Evolutionary conservation across 2,113 vertebrate species (phyloP), one percentile per base, ranked within the genome.

Genomic region (Phyllostomus discolor): DNA sequence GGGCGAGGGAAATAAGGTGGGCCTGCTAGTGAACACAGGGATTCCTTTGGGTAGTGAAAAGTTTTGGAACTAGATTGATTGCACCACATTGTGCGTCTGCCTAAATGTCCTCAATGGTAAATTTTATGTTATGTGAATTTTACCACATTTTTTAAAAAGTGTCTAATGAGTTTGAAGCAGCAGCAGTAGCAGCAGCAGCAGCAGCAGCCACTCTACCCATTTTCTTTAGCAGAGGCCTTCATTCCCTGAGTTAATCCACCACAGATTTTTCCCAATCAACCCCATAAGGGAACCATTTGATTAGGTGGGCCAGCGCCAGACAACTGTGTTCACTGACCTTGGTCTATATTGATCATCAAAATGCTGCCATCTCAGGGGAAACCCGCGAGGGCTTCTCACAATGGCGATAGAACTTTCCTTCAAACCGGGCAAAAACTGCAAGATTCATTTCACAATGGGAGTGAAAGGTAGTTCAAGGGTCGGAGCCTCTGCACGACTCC

Each of bases 191-290:
- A 16, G 48, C 19, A n/a, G 75, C 48, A n/a, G 43, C 28, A 16
- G 72, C 5, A 12, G 70, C 41, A 11, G 38, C 15, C 5, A 38
- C 85, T 5, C 10, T 81, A 62, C 59, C 31, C 12, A 66, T 80
- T 15, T 28, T 82, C 64, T 87, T 62, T 73, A 87, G 89, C 69
- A 96, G 46, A 95, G 15, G 43, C 33, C 73, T 43, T 91, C 38
- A 41, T 52, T 95, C 50, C 54, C 31, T 54, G 43, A 93, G 35
- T 86, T 90, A 92, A 96, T 69, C 83, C 87, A 88, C 46, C 16
- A 84, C 73, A 78, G 86, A 14, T 70, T 84, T 94, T 87, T 50
- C 66, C 43, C 78, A 89, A 26, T 84, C 79, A 87, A 17, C 17
- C 79, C 78, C 67, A 73, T 43, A 75, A 84, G 62, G 75, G 59